These are phyloP conservation scores for Ochotona curzoniae DNA, from an alignment of 2,113 vertebrate genomes.

Conservation along the genomic window DNA sequence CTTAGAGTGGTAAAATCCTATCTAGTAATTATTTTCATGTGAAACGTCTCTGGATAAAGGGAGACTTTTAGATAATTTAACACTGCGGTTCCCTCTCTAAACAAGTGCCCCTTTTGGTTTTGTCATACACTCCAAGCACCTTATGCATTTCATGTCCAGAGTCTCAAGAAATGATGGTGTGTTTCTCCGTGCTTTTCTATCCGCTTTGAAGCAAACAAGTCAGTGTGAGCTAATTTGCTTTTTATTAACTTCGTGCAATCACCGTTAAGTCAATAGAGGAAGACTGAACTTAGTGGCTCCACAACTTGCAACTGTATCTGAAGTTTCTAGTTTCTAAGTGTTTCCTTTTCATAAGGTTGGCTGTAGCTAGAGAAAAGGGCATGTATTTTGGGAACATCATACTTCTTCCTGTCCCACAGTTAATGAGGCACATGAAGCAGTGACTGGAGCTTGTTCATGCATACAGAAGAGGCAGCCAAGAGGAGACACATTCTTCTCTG, in stretches of 20 bases:
- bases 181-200: neutral
- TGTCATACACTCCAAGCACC: neutral
- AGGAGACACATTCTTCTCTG: constrained; percentile 83
- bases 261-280: constrained; percentile 50
- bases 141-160: neutral
- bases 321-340: constrained; percentile 69
- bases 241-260: constrained; percentile 65
- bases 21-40: neutral
- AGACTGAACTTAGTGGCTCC: neutral
- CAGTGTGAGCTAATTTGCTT: constrained; percentile 24
- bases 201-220: neutral
- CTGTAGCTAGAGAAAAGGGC: constrained; percentile 84
- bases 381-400: constrained; percentile 86
- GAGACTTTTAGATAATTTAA: neutral
- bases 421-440: constrained; percentile 92
- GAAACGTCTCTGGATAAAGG: neutral
- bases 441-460: constrained; percentile 90
- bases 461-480: constrained; percentile 87
- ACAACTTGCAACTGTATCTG: constrained; percentile 45
- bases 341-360: constrained; percentile 79
- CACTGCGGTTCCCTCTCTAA: neutral
- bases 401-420: constrained; percentile 89
- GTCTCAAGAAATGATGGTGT: neutral
- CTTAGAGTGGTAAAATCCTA: neutral
- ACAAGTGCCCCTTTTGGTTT: neutral